Evolutionary conservation across 2,888 invertebrate genomes (phyloP), one percentile per base, ranked within the genome.

Genomic region (Muschampia plurimacula): DNA sequence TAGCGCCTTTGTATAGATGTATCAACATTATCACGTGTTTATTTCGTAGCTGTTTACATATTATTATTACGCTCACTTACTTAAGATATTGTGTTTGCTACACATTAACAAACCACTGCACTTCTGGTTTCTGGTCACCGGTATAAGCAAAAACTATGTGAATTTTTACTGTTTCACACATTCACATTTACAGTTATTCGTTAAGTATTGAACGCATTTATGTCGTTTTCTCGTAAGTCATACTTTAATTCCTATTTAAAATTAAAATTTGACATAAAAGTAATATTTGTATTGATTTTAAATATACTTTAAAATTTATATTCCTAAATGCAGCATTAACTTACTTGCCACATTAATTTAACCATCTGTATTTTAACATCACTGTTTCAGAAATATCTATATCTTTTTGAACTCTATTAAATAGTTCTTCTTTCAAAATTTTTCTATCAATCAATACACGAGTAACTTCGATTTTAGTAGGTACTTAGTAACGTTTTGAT

Each of bases 1-100:
- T 90, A 88, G 89, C 82, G 82, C 82, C 81, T 86, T 75, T 74
- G 72, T 75, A 73, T 77, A 66, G 67, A 78, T 78, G 77, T 78
- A 76, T 73, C 74, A 74, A 75, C 72, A 75, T 76, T 76, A 73
- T 80, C 82, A 76, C 82, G 76, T 84, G 74, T 82, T 72, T 70
- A 60, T 60, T 62, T 46, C 77, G 79, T 79, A 81, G 80, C 77
- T 77, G 5, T 77, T 78, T 78, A 83, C 79, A 79, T 82, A 75
- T 77, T 79, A 52, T 52, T 52, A 52, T 52, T 52, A 52, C 49
- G 49, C 79, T 75, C 79, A 76, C 68, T 69, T 78, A 62, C 72
- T 73, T 75, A 76, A 75, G 73, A 73, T 75, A 70, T 69, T 62
- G 12, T 59, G 69, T 66, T 70, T 73, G 46, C 69, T 72, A 71